Base-by-base conservation (phyloP, 2,113 vertebrate species). In the Hystrix cristata region DNA sequence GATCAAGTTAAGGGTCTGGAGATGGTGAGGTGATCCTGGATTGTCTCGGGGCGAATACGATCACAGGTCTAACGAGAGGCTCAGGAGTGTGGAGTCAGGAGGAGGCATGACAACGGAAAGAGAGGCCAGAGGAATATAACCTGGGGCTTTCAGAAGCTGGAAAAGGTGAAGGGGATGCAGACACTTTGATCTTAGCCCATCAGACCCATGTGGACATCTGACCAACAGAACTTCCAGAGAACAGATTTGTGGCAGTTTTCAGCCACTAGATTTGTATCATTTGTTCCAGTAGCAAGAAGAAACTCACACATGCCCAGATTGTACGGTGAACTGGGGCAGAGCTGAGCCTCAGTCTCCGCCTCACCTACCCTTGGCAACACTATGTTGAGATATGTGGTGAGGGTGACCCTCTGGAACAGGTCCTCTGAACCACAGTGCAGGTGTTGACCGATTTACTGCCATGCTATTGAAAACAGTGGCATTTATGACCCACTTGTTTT, bases 71-170 rank as follows among this genome's bases (percentile, higher is more conserved):
- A 43, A 23, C 2, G 46, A 51, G 25, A 59, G 9, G 11, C 31
- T 25, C 74, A 3, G 27, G 74, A 31, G 13, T 25, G 46, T 31
- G 25, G 74, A 78, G 46, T 2, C 2, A 62, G 48, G 94, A 46
- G 34, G 43, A 78, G 74, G 4, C 3, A 7, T 78, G 46, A 51
- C 19, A 43, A 31, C 4, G 74, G 74, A 76, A 6, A 46, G 3
- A 5, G 31, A 38, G 19, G 43, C 14, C 57, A 43, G 2, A 34
- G 43, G 0, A 25, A 65, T 0, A 11, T 0, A 1, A n/a, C 3
- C 29, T 3, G 3, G 2, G 34, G 62, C 38, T 38, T 48, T 31
- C 12, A 18, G 80, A 34, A 51, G 59, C 60, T 13, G 12, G 94
- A 19, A n/a, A 46, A 43, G 60, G 12, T 27, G 23, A 38, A 14